These are phyloP conservation scores for Ichneumoninae sp. DNA, from an alignment of 2,888 invertebrate genomes.

Conservation along the genomic window DNA sequence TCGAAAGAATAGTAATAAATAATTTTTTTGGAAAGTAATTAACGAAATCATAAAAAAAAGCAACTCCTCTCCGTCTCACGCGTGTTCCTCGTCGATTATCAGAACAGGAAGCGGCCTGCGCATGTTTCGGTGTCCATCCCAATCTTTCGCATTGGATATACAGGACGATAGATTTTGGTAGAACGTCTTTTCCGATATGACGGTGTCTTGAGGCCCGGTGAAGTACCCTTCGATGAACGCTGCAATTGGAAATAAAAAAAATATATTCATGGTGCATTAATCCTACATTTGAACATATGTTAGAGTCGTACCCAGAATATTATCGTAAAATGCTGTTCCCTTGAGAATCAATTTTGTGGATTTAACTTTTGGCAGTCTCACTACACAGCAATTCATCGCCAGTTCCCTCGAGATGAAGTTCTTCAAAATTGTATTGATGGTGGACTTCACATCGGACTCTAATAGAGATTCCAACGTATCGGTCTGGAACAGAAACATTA, in stretches of 20 bases:
- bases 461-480: constrained; percentile 29
- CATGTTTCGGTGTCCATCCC: constrained; percentile 40
- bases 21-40: not conserved
- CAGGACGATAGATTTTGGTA: constrained; percentile 13
- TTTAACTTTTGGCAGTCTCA: constrained; percentile 10
- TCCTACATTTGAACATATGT: not conserved
- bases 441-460: constrained; percentile 29
- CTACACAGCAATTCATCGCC: constrained; percentile 25
- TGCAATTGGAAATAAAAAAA: constrained; percentile 4
- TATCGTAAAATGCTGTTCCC: constrained; percentile 33
- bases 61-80: not conserved
- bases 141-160: constrained; percentile 35
- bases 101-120: not conserved
- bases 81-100: not conserved
- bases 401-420: constrained; percentile 17
- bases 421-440: constrained; percentile 8
- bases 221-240: constrained; percentile 31
- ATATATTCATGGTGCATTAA: not conserved
- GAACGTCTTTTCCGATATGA: constrained; percentile 20
- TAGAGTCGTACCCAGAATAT: constrained; percentile 12
- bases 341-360: constrained; percentile 14
- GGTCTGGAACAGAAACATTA: constrained; percentile 9
- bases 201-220: constrained; percentile 18
- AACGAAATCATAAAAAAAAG: too few relatives aligned
- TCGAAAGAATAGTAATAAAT: not conserved